These are phyloP conservation scores for Enteromius unitaeniatus DNA, from an alignment of 2,797 vertebrate species.

Conservation along the genomic window DNA sequence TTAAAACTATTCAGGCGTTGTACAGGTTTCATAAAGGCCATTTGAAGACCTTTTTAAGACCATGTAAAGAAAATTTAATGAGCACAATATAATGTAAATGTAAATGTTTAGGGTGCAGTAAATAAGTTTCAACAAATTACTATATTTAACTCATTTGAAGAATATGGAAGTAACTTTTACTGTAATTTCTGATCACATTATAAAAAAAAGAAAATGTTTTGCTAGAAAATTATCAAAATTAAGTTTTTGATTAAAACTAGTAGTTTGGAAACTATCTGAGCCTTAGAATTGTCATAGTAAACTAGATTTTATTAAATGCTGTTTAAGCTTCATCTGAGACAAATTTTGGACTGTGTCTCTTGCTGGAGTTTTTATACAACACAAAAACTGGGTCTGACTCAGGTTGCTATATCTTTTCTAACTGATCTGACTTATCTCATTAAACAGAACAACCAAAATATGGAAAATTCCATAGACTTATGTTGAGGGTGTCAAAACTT, in stretches of 20 bases:
- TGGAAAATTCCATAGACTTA: neutral
- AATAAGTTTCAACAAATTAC: neutral
- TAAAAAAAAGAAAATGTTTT: neutral
- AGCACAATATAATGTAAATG: neutral
- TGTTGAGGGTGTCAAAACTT: neutral
- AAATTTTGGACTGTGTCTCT: neutral
- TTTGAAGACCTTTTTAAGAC: neutral
- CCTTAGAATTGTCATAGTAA: neutral
- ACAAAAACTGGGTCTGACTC: neutral
- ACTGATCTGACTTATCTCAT: neutral
- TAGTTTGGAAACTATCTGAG: neutral
- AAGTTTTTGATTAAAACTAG: neutral
- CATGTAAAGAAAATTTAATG: neutral
- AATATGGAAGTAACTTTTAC: neutral
- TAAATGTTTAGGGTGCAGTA: neutral
- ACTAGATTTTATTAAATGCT: neutral
- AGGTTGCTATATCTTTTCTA: neutral
- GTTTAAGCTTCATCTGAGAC: neutral
- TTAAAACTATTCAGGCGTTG: neutral
- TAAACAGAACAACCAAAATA: neutral
- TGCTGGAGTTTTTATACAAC: neutral
- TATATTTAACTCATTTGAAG: neutral
- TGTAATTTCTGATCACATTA: neutral
- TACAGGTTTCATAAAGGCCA: neutral
- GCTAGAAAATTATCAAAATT: neutral